A percentile compares a stretch with the other conserved stretches of the same genome.
These are phyloP conservation scores for Parochlus steinenii DNA, from an alignment of 2,888 invertebrate genomes.

Conservation along the genomic window DNA sequence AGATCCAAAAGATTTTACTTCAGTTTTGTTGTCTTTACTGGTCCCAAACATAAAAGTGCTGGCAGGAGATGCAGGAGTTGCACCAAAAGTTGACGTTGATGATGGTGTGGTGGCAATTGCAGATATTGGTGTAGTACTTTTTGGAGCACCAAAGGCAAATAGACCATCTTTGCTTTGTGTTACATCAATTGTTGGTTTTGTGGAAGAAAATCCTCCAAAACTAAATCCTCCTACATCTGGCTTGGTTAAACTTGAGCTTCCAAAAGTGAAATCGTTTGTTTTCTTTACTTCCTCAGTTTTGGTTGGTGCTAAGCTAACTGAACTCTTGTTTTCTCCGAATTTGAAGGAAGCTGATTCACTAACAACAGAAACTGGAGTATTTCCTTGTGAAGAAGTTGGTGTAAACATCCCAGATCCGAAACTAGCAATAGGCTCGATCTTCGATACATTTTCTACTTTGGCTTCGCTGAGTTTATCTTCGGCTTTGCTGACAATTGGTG, in stretches of 20 bases:
- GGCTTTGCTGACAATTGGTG: no score
- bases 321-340: neutral
- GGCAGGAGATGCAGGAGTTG: constrained; percentile 7
- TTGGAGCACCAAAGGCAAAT: constrained; percentile 5
- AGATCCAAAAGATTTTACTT: neutral
- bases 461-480: neutral
- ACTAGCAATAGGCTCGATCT: no score
- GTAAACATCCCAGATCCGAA: neutral
- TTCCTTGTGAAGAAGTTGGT: neutral
- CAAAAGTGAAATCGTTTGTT: constrained; percentile 8
- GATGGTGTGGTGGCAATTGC: constrained; percentile 5
- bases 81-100: constrained; percentile 15
- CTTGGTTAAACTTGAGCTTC: neutral
- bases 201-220: constrained; percentile 13
- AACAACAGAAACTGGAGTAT: no score
- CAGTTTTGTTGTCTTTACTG: neutral
- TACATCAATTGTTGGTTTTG: neutral
- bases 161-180: neutral
- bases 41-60: neutral
- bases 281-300: constrained; percentile 10
- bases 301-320: neutral
- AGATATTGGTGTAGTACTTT: neutral
- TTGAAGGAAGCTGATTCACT: constrained; percentile 13
- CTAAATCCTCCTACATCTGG: constrained; percentile 5
- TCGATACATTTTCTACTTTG: neutral